Conservation (phyloP, 1,140 invertebrate species). For the Calephelis nemesis region DNA sequence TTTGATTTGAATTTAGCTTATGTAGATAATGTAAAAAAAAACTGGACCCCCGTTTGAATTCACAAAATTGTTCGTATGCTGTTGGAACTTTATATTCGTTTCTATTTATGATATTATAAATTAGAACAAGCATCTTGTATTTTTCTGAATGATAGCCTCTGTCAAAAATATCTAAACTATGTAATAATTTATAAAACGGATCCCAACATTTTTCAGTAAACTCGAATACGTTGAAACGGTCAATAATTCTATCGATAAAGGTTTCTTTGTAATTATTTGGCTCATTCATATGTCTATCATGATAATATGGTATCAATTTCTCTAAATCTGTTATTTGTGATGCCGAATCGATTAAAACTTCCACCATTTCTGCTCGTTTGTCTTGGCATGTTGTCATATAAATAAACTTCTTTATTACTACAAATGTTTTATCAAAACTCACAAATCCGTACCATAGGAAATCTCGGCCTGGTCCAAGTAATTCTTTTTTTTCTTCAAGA, state of each 20-base stretch:
- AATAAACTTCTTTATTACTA: conserved; percentile 43
- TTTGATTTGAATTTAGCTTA: conserved; percentile 37
- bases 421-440: conserved; percentile 44
- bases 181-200: not conserved
- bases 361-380: not conserved
- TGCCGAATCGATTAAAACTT: not conserved
- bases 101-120: not conserved
- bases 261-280: not conserved
- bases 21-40: conserved; percentile 29
- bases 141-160: not conserved
- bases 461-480: conserved; percentile 41
- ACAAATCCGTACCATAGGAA: conserved; percentile 55
- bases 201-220: not conserved
- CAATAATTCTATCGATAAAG: not conserved
- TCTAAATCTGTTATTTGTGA: not conserved
- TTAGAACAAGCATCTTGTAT: not conserved
- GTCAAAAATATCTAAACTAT: not conserved
- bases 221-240: not conserved
- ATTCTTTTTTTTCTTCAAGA: conserved; percentile 39
- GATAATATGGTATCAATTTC: conserved; percentile 6
- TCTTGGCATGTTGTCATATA: not conserved
- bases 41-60: conserved; percentile 20
- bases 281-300: not conserved
- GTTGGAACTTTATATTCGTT: conserved; percentile 31
- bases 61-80: conserved; percentile 30